phyloP scores from a whole-genome alignment of 2,113 vertebrate genomes.

The Eublepharis macularius region DNA sequence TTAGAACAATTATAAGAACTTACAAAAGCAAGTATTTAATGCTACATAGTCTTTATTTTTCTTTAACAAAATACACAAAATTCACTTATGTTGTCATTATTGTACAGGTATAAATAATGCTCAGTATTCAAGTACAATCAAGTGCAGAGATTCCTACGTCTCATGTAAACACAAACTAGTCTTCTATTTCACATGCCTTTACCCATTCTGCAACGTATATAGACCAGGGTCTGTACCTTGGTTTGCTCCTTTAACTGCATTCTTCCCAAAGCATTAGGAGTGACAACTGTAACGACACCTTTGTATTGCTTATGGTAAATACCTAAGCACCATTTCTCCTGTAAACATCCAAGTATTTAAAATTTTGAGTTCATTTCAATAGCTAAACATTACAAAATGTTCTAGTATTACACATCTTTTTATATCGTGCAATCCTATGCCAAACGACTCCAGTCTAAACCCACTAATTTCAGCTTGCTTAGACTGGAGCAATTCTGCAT shows the following conservation, averaged over 20 bases:
- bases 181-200: conserved; percentile 67
- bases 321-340: conserved; percentile 53
- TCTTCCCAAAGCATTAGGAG: conserved; percentile 44
- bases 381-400: conserved; percentile 53
- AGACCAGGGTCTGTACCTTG: conserved; percentile 59
- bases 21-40: conserved; percentile 56
- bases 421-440: conserved; percentile 12
- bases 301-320: conserved; percentile 60
- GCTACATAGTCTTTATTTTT: conserved; percentile 78
- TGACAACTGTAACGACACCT: conserved; percentile 57
- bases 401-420: conserved; percentile 54
- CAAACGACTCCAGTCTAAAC: too few relatives aligned
- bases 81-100: conserved; percentile 73
- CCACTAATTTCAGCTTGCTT: too few relatives aligned
- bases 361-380: conserved; percentile 50
- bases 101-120: conserved; percentile 83
- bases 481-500: too few relatives aligned
- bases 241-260: conserved; percentile 63
- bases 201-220: conserved; percentile 67
- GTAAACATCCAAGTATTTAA: conserved; percentile 72
- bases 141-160: conserved; percentile 75
- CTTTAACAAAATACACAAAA: conserved; percentile 79
- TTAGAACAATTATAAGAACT: conserved; percentile 38
- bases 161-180: conserved; percentile 83
- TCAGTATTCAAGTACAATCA: conserved; percentile 83